A percentile compares a stretch with the other conserved stretches of the same genome.
These are phyloP conservation scores for Tetramorium simillimum DNA, from an alignment of 1,140 invertebrate genomes.

Conservation along the genomic window DNA sequence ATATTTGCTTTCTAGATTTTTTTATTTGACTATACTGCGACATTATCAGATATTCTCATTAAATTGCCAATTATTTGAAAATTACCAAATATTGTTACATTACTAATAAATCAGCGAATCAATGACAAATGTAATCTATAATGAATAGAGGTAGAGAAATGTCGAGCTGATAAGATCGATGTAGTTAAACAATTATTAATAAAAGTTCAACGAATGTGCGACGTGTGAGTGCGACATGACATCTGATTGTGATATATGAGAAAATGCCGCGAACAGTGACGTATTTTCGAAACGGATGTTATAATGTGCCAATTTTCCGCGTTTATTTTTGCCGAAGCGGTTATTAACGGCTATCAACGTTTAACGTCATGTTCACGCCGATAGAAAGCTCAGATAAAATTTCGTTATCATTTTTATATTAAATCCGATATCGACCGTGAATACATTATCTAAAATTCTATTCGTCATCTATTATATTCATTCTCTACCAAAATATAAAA, in stretches of 20 bases:
- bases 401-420: not conserved
- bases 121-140: not conserved
- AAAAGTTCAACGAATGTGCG: not conserved
- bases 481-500: not conserved
- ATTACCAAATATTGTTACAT: not conserved
- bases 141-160: not conserved
- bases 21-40: too few species aligned
- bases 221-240: not conserved
- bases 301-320: not conserved
- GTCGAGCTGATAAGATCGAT: not conserved
- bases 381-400: not conserved
- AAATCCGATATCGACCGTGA: not conserved
- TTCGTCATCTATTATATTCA: not conserved
- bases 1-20: not conserved
- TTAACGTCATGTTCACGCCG: not conserved
- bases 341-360: not conserved
- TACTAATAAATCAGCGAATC: conserved; percentile 17
- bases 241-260: conserved; percentile 26
- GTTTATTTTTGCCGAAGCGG: not conserved
- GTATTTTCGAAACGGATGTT: not conserved
- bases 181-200: conserved; percentile 36
- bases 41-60: not conserved
- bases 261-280: not conserved
- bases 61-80: not conserved
- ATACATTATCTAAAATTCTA: not conserved